Conservation (phyloP, 53 echinoderm and acorn worm species). For the Zoroaster sp. region DNA sequence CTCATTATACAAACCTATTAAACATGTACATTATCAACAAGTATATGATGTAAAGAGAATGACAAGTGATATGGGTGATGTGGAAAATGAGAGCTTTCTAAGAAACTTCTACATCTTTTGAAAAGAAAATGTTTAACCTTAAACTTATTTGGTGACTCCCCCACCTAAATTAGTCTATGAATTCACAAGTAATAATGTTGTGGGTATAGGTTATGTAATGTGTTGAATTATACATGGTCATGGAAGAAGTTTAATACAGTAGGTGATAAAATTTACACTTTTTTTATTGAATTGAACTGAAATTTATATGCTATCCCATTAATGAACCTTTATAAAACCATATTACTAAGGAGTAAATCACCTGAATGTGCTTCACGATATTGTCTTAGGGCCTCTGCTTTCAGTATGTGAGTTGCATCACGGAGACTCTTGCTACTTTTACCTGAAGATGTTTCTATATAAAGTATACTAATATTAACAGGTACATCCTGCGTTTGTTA, state of each 20-base stretch:
- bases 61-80: too few species aligned
- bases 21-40: too few species aligned
- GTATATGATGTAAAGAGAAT: too few species aligned
- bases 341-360: background rate
- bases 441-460: background rate
- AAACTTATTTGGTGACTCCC: too few species aligned
- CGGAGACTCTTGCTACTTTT: constrained; percentile 24
- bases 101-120: too few species aligned
- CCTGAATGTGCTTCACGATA: constrained; percentile 31
- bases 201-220: background rate
- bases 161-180: background rate
- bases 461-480: background rate
- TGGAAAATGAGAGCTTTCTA: too few species aligned
- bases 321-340: background rate
- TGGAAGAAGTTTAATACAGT: background rate
- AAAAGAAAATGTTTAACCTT: too few species aligned
- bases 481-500: too few species aligned
- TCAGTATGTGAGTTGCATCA: constrained; percentile 51
- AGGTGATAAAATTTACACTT: too few species aligned
- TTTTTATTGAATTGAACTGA: too few species aligned
- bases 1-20: too few species aligned
- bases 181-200: background rate
- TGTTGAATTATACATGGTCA: background rate
- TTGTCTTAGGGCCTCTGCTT: constrained; percentile 55
- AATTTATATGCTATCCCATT: too few species aligned